phyloP scores from a whole-genome alignment of 2,113 vertebrate genomes.

The Gila orcuttii region DNA sequence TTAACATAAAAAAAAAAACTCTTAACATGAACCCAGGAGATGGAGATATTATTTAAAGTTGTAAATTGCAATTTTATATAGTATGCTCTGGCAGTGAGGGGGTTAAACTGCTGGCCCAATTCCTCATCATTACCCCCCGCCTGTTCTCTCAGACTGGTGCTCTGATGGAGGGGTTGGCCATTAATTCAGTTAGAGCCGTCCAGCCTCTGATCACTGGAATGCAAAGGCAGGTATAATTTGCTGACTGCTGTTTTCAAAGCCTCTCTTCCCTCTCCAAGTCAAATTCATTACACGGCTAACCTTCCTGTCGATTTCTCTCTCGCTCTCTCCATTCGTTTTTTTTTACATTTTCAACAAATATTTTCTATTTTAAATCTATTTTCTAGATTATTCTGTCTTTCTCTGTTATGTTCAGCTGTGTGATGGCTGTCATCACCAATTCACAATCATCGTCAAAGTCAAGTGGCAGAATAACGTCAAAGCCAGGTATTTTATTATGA shows the following conservation, averaged over 20 bases:
- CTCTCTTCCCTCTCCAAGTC: constrained; percentile 41
- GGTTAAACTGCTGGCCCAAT: constrained; percentile 41
- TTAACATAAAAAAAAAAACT: not conserved
- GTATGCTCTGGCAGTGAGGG: not conserved
- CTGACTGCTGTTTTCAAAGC: constrained; percentile 49
- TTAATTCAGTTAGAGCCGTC: constrained; percentile 41
- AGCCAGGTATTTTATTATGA: not conserved
- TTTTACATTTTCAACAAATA: not conserved
- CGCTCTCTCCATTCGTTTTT: not conserved
- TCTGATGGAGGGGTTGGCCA: constrained; percentile 16
- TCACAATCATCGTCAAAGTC: not conserved
- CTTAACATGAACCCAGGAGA: not conserved
- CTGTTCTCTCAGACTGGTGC: constrained; percentile 15
- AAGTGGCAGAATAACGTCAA: no score
- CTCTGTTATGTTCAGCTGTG: not conserved
- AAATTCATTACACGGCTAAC: constrained; percentile 40
- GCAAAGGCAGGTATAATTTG: constrained; percentile 49
- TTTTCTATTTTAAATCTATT: not conserved
- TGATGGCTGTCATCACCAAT: not conserved
- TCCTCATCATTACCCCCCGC: constrained; percentile 11
- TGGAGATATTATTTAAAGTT: not conserved
- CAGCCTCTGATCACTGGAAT: constrained; percentile 27
- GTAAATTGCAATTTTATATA: not conserved
- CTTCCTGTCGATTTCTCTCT: not conserved
- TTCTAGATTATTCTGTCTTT: not conserved